phyloP scores from a whole-genome alignment of 2,797 vertebrate species.

The Sphaeramia orbicularis region DNA sequence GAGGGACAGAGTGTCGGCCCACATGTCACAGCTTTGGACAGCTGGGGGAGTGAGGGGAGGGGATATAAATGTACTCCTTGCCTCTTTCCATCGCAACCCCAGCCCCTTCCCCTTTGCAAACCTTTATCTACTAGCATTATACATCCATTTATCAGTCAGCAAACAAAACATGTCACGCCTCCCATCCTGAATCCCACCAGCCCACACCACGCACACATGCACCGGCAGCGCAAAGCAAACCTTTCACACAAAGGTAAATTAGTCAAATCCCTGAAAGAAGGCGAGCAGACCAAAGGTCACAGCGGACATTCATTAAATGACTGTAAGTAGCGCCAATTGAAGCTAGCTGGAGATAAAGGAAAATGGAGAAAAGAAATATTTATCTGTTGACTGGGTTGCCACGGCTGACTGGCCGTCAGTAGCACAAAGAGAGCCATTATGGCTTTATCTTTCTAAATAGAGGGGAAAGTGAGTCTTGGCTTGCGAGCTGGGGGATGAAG shows the following conservation, averaged over 20 bases:
- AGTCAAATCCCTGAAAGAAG: slow-evolving; percentile 76
- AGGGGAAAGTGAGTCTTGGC: slow-evolving; percentile 61
- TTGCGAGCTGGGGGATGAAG: slow-evolving; percentile 46
- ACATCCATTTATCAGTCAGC: slow-evolving; percentile 74
- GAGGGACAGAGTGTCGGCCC: slow-evolving; percentile 62
- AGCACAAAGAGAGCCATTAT: slow-evolving; percentile 83
- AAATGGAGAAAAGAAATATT: slow-evolving; percentile 75
- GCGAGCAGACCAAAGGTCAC: slow-evolving; percentile 78
- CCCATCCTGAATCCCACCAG: slow-evolving; percentile 56
- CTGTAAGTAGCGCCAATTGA: slow-evolving; percentile 83
- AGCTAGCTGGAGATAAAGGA: slow-evolving; percentile 75
- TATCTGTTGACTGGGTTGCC: slow-evolving; percentile 71
- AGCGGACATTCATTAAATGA: slow-evolving; percentile 79
- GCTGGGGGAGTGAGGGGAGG: slow-evolving; percentile 40
- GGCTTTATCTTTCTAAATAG: slow-evolving; percentile 84
- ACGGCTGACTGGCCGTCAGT: slow-evolving; percentile 73
- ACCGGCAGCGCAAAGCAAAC: slow-evolving; percentile 28
- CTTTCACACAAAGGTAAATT: slow-evolving; percentile 65
- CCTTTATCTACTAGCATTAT: slow-evolving; percentile 73
- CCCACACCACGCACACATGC: slow-evolving; percentile 30
- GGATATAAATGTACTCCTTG: slow-evolving; percentile 44
- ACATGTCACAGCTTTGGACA: slow-evolving; percentile 72
- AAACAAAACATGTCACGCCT: slow-evolving; percentile 76
- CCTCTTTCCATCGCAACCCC: slow-evolving; percentile 33
- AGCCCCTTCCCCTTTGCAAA: slow-evolving; percentile 58